These are phyloP conservation scores for Poicephalus gulielmi DNA, from an alignment of 2,113 vertebrate species.

Conservation along the genomic window DNA sequence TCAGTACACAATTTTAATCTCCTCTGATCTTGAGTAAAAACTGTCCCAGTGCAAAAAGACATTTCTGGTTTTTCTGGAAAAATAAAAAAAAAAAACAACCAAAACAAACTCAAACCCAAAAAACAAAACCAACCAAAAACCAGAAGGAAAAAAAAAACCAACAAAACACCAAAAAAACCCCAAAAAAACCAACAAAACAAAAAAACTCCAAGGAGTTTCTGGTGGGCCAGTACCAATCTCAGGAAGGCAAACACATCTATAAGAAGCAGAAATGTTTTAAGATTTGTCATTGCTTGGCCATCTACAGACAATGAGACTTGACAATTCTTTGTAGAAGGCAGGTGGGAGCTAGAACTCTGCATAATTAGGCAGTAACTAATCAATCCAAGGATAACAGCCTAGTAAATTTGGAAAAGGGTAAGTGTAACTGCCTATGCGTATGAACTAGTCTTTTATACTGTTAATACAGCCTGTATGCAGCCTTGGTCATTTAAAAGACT, in stretches of 20 bases:
- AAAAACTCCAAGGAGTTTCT: not conserved
- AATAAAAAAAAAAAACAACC: not conserved
- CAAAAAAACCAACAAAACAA: not conserved
- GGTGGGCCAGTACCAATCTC: not conserved
- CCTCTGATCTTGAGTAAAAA: not conserved
- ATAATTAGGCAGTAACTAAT: conserved; percentile 45
- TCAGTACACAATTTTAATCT: not conserved
- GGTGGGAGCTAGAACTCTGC: conserved; percentile 33
- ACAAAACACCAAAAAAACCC: not conserved
- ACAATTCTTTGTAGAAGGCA: conserved; percentile 6
- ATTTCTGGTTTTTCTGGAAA: not conserved
- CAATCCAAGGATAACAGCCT: conserved; percentile 43
- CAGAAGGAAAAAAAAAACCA: not conserved
- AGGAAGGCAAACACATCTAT: not conserved
- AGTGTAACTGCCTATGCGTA: not conserved
- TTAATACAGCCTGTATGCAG: not conserved
- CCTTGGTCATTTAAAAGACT: not conserved
- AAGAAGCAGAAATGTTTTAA: conserved; percentile 35
- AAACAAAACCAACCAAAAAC: not conserved
- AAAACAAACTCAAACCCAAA: too few species aligned
- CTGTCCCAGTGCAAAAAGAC: not conserved
- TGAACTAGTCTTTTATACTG: not conserved
- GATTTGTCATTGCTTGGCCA: conserved; percentile 42
- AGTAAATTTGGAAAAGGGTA: not conserved
- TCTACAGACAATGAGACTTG: conserved; percentile 52